Conservation (phyloP, 2,888 invertebrate species). For the Conops quadrifasciatus region DNA sequence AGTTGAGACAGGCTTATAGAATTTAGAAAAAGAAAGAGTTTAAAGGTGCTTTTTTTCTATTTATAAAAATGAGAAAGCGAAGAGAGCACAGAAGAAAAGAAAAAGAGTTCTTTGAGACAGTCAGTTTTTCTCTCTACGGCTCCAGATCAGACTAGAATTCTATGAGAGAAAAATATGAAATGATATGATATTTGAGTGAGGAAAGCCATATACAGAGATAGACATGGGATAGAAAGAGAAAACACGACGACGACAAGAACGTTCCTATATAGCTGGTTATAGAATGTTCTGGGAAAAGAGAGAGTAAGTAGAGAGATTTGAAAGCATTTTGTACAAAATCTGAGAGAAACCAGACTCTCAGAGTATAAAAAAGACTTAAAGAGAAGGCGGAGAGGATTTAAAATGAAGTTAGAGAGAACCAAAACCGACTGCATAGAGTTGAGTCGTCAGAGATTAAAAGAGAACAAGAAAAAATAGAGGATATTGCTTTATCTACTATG, state of each 20-base stretch:
- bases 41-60: no score
- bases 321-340: slow-evolving; percentile 31
- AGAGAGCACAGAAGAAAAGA: slow-evolving; percentile 5
- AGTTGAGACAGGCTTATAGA: slow-evolving; percentile 4
- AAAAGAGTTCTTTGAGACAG: neutral
- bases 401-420: slow-evolving; percentile 6
- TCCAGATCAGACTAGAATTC: slow-evolving; percentile 59
- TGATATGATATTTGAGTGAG: slow-evolving; percentile 38
- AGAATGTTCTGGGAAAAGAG: slow-evolving; percentile 17
- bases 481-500: slow-evolving; percentile 26
- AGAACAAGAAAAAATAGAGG: slow-evolving; percentile 9
- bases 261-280: no score
- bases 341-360: no score
- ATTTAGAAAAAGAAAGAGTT: slow-evolving; percentile 35
- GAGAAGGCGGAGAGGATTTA: no score
- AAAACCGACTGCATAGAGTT: no score
- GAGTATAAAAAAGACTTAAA: no score
- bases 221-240: slow-evolving; percentile 43
- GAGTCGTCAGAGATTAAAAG: neutral
- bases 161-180: slow-evolving; percentile 47
- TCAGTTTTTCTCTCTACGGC: slow-evolving; percentile 32
- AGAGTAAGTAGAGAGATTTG: slow-evolving; percentile 35
- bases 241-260: slow-evolving; percentile 42
- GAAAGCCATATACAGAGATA: slow-evolving; percentile 32
- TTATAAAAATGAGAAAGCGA: slow-evolving; percentile 15